These are phyloP conservation scores for Ianthella basta DNA, from an alignment of 37 sponge, comb jelly and placozoan species.

Conservation along the genomic window DNA sequence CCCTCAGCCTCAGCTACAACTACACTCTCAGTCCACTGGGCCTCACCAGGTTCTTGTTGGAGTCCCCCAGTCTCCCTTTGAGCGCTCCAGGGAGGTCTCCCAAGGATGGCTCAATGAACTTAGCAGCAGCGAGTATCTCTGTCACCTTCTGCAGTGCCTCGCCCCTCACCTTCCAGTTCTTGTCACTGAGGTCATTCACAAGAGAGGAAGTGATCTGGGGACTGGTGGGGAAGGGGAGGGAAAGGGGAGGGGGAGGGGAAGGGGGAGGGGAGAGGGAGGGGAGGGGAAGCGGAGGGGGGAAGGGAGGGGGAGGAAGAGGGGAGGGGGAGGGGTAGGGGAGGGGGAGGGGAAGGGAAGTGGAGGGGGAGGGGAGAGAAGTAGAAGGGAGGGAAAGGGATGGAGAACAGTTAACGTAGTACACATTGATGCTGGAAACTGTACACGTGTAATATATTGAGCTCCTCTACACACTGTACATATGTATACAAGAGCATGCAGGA, in stretches of 20 bases:
- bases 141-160: conserved; percentile 78
- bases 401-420: background rate
- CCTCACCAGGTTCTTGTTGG: conserved; percentile 89
- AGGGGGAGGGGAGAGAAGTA: background rate
- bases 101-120: conserved; percentile 82
- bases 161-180: conserved; percentile 89
- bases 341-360: background rate
- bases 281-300: too few relatives aligned
- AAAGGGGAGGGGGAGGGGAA: too few relatives aligned
- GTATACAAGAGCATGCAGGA: too few relatives aligned
- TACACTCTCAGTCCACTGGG: background rate
- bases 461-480: background rate
- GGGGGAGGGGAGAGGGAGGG: too few relatives aligned
- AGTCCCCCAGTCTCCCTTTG: conserved; percentile 78
- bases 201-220: conserved; percentile 67
- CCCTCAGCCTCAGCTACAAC: background rate
- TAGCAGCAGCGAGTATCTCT: conserved; percentile 70
- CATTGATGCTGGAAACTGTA: background rate
- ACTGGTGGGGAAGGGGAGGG: background rate
- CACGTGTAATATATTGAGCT: too few relatives aligned
- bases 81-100: conserved; percentile 85
- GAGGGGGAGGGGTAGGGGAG: background rate
- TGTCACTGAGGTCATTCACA: conserved; percentile 81
- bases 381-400: too few relatives aligned
- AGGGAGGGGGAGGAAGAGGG: conserved; percentile 36